Percentiles rank a stretch among this genome's conserved stretches.
Evolutionary conservation across 2,888 invertebrate genomes (phyloP).

Genomic region (Mythimna lalbum): DNA sequence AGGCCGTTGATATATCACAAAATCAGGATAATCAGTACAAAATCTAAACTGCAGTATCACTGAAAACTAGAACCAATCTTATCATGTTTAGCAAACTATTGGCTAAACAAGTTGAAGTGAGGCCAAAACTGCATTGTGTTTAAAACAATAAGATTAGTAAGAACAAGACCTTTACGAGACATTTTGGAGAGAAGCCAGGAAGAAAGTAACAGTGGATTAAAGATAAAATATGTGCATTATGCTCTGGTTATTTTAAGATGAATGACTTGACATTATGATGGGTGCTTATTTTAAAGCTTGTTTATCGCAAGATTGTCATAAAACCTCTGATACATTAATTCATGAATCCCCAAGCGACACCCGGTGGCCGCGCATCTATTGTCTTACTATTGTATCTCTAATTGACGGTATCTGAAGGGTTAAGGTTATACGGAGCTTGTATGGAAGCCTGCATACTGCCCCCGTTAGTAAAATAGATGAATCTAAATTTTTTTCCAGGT

Average conservation of each 20-base stretch:
- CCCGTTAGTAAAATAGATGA: no score
- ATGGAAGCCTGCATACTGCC: no score
- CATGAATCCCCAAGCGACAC: no score
- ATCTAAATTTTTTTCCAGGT: no score
- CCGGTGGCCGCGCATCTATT: no score
- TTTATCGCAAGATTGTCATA: background rate
- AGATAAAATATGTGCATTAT: conserved; percentile 30
- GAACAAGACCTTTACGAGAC: conserved; percentile 34
- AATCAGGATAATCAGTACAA: background rate
- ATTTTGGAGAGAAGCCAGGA: conserved; percentile 46
- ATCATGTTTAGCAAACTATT: background rate
- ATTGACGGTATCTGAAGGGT: no score
- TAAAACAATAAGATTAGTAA: conserved; percentile 42
- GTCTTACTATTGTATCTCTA: no score
- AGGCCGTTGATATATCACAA: background rate
- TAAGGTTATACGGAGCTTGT: no score
- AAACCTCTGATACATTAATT: no score
- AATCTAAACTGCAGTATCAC: conserved; percentile 12
- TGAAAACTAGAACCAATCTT: background rate
- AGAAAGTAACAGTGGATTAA: conserved; percentile 10
- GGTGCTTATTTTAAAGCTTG: background rate
- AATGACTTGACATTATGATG: conserved; percentile 4
- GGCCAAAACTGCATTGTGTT: conserved; percentile 42
- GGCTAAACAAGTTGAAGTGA: conserved; percentile 24
- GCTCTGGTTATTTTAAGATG: conserved; percentile 25